A percentile compares a stretch with the other conserved stretches of the same genome.
Conservation (phyloP, 2,113 vertebrate genomes). For the Ascaphus truei region DNA sequence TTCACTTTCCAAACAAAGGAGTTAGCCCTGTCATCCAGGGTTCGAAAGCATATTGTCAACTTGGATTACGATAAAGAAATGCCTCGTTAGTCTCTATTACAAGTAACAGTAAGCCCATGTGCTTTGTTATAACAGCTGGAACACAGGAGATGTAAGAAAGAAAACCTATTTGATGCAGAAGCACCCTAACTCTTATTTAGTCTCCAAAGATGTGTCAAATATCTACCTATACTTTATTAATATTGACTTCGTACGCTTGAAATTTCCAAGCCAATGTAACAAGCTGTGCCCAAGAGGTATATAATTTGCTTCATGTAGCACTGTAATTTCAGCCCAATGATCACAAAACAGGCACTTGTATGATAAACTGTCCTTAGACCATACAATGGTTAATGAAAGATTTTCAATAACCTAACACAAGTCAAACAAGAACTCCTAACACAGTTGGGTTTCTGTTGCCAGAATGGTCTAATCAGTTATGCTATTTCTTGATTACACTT, state of each 20-base stretch:
- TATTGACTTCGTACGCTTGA: neutral
- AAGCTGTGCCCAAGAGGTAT: slow-evolving; percentile 33
- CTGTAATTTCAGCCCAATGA: slow-evolving; percentile 47
- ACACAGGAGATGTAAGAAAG: too few relatives aligned
- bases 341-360: slow-evolving; percentile 51
- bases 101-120: too few relatives aligned
- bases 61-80: too few relatives aligned
- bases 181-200: too few relatives aligned
- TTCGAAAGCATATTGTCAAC: too few relatives aligned
- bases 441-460: slow-evolving; percentile 48
- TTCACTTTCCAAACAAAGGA: neutral
- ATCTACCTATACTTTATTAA: neutral
- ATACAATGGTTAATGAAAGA: slow-evolving; percentile 55
- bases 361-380: slow-evolving; percentile 52
- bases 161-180: too few relatives aligned
- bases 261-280: slow-evolving; percentile 4
- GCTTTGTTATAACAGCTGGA: too few relatives aligned
- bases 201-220: too few relatives aligned
- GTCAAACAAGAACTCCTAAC: slow-evolving; percentile 50
- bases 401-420: slow-evolving; percentile 47
- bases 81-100: too few relatives aligned
- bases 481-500: slow-evolving; percentile 45
- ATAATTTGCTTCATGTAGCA: slow-evolving; percentile 50
- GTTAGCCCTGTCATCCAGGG: too few relatives aligned
- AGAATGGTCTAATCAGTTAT: slow-evolving; percentile 41